These are phyloP conservation scores for Cephalophus harveyi DNA, from an alignment of 2,113 vertebrate genomes.

Conservation along the genomic window DNA sequence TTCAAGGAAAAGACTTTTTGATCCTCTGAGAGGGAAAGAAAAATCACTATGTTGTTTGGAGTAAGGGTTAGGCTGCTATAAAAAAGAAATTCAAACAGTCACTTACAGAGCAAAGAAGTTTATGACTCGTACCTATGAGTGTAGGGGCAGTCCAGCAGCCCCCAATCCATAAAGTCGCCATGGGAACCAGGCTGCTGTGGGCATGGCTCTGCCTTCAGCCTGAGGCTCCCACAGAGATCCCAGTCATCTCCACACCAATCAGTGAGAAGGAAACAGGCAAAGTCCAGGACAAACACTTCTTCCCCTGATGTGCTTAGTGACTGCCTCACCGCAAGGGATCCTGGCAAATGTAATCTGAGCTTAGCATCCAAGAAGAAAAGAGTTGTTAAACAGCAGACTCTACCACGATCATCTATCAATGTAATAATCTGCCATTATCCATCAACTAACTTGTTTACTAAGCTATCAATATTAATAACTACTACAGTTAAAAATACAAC, in stretches of 20 bases:
- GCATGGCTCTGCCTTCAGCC: background rate
- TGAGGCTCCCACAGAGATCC: background rate
- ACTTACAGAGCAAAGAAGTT: background rate
- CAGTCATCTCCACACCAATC: too few species aligned
- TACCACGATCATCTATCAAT: background rate
- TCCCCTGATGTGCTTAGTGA: background rate
- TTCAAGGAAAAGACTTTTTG: background rate
- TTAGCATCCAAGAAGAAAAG: background rate
- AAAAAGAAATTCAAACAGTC: background rate
- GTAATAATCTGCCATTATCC: background rate
- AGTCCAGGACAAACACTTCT: background rate
- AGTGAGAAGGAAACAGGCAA: background rate
- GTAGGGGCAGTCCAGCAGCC: background rate
- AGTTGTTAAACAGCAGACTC: background rate
- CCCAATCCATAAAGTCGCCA: background rate
- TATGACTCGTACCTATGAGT: background rate
- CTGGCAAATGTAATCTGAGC: background rate
- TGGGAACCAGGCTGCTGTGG: background rate
- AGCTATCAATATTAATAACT: background rate
- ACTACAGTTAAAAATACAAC: background rate
- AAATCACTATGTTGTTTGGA: background rate
- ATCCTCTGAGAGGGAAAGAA: background rate
- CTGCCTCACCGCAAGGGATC: background rate
- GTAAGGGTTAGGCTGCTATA: background rate
- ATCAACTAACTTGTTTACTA: background rate